Percentiles rank a stretch among this genome's conserved stretches.
phyloP scores from a whole-genome alignment of 2,888 invertebrate species.

The Gisinianus flammeolus region DNA sequence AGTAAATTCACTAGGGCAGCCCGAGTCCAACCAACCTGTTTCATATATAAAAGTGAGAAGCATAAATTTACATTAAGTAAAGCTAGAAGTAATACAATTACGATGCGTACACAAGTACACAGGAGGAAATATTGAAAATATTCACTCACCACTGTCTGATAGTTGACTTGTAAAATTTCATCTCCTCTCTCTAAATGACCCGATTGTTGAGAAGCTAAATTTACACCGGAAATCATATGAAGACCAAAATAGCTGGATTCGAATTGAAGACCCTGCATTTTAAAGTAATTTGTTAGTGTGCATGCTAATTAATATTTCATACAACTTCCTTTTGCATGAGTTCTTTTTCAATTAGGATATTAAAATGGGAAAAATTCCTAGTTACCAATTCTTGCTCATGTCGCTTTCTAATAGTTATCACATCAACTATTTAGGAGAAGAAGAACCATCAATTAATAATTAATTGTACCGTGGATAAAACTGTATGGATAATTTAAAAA shows the following conservation, averaged over 20 bases:
- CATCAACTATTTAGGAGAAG: too few relatives aligned
- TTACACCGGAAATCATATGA: slow-evolving; percentile 84
- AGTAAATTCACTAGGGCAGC: slow-evolving; percentile 76
- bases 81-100: not conserved
- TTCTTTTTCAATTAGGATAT: not conserved
- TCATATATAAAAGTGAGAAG: not conserved
- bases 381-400: slow-evolving; percentile 78
- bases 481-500: too few relatives aligned
- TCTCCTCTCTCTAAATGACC: slow-evolving; percentile 94
- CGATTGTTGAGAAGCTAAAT: slow-evolving; percentile 88
- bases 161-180: slow-evolving; percentile 88
- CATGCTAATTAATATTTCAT: too few relatives aligned
- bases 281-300: not conserved
- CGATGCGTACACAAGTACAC: not conserved
- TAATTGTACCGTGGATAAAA: too few relatives aligned
- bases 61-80: not conserved
- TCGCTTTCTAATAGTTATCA: slow-evolving; percentile 82
- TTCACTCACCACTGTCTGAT: slow-evolving; percentile 66
- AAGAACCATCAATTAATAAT: too few relatives aligned
- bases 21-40: slow-evolving; percentile 80
- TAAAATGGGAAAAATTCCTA: not conserved
- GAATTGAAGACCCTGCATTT: slow-evolving; percentile 80
- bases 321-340: not conserved
- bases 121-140: not conserved
- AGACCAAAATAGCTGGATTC: slow-evolving; percentile 79